Evolutionary conservation across 2,113 vertebrate genomes (phyloP).

Genomic region (Isichthys henryi): DNA sequence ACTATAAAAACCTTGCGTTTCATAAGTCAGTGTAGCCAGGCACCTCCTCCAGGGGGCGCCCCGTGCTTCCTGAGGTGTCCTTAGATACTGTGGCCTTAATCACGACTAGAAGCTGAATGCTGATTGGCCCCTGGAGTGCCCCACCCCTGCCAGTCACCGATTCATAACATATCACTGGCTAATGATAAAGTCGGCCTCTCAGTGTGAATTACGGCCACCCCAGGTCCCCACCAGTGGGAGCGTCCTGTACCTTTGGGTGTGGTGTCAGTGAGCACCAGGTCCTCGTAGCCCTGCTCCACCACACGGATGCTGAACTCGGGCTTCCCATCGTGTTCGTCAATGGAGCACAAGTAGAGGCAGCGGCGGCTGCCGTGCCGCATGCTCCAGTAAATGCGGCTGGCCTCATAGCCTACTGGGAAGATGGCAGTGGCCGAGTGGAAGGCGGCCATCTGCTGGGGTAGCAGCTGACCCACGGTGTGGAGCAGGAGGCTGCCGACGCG

Average conservation of each 20-base stretch:
- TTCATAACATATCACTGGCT: neutral
- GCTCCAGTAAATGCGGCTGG: slow-evolving; percentile 95
- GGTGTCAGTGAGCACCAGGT: slow-evolving; percentile 69
- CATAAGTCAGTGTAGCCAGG: neutral
- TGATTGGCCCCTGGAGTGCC: neutral
- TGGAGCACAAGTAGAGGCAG: slow-evolving; percentile 84
- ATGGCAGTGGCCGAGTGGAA: slow-evolving; percentile 83
- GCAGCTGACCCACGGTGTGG: slow-evolving; percentile 78
- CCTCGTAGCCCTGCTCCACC: slow-evolving; percentile 83
- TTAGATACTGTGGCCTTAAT: neutral
- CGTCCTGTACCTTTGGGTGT: slow-evolving; percentile 75
- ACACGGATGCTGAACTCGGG: slow-evolving; percentile 79
- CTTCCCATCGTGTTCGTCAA: slow-evolving; percentile 71
- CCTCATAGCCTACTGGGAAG: slow-evolving; percentile 84
- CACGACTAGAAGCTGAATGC: neutral
- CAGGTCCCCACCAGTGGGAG: neutral
- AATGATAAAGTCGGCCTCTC: neutral
- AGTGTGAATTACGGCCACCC: neutral
- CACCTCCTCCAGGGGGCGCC: neutral
- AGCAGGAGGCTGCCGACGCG: slow-evolving; percentile 90
- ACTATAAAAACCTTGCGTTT: neutral
- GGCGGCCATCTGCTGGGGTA: slow-evolving; percentile 81
- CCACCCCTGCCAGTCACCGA: neutral
- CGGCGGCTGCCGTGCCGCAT: slow-evolving; percentile 77
- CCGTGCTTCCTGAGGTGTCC: neutral